A percentile compares a stretch with the other conserved stretches of the same genome.
Evolutionary conservation across 2,113 vertebrate genomes (phyloP).

Genomic region (Leuciscus idus): DNA sequence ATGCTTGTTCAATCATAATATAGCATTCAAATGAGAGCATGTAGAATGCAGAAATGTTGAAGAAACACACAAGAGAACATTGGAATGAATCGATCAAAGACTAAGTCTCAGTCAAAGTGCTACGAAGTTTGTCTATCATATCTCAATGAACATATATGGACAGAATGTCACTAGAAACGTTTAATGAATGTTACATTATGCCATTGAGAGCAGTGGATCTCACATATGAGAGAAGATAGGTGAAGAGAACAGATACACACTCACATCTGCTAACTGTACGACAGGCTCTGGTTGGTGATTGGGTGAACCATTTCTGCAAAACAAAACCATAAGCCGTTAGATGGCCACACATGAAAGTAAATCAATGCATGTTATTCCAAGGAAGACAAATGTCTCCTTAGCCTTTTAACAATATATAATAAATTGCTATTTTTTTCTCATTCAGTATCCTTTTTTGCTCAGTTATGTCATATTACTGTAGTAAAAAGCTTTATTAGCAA

Average conservation of each 20-base stretch:
- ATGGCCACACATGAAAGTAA: not conserved
- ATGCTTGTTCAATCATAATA: not conserved
- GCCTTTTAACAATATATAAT: not conserved
- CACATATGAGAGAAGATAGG: not conserved
- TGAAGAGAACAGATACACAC: conserved; percentile 41
- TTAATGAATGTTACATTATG: not conserved
- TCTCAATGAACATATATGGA: not conserved
- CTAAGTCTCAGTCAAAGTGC: not conserved
- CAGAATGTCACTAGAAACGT: not conserved
- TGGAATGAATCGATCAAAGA: not conserved
- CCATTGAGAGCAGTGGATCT: not conserved
- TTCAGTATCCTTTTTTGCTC: not conserved
- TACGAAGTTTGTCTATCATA: not conserved
- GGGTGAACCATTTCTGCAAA: conserved; percentile 90
- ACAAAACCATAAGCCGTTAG: conserved; percentile 5
- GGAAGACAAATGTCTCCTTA: not conserved
- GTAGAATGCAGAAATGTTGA: conserved; percentile 1
- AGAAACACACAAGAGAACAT: not conserved
- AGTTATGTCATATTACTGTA: not conserved
- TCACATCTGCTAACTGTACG: conserved; percentile 73
- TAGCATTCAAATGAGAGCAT: not conserved
- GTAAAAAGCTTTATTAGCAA: not conserved
- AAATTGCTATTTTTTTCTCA: not conserved
- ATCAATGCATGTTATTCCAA: not conserved
- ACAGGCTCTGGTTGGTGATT: conserved; percentile 81